A percentile compares a stretch with the other conserved stretches of the same genome.
Conservation (phyloP, 1,140 invertebrate genomes). For the Trichonephila clavipes region DNA sequence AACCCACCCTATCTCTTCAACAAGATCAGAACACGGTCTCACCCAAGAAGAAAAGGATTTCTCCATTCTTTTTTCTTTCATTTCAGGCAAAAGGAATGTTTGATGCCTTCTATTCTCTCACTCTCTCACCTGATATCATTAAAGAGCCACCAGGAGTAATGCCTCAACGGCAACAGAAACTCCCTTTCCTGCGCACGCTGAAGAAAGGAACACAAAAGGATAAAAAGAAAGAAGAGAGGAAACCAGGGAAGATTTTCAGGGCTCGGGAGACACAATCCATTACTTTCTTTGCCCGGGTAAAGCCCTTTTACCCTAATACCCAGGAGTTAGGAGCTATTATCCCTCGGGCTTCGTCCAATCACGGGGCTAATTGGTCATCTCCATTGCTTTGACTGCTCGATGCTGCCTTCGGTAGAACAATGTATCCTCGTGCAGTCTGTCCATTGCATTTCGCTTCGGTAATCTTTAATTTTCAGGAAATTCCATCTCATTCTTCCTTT, state of each 20-base stretch:
- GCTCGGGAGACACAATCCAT: slow-evolving; percentile 72
- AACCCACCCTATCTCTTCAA: not conserved
- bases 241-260: slow-evolving; percentile 63
- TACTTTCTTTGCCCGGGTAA: slow-evolving; percentile 61
- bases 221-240: slow-evolving; percentile 21
- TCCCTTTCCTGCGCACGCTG: not conserved
- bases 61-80: not conserved
- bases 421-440: slow-evolving; percentile 1
- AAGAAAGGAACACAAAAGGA: slow-evolving; percentile 21
- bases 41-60: not conserved
- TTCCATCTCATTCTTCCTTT: slow-evolving; percentile 12
- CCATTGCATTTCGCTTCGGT: not conserved
- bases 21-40: slow-evolving; percentile 36
- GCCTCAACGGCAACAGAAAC: slow-evolving; percentile 12
- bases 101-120: slow-evolving; percentile 33
- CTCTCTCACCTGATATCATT: slow-evolving; percentile 67
- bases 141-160: slow-evolving; percentile 42
- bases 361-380: slow-evolving; percentile 71
- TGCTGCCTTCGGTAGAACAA: slow-evolving; percentile 35
- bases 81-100: slow-evolving; percentile 38
- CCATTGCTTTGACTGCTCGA: slow-evolving; percentile 67
- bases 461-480: slow-evolving; percentile 68
- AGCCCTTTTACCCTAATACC: slow-evolving; percentile 73
- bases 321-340: slow-evolving; percentile 72
- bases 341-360: slow-evolving; percentile 57